Base-by-base conservation (phyloP, 2,797 vertebrate species). In the Anabas testudineus region DNA sequence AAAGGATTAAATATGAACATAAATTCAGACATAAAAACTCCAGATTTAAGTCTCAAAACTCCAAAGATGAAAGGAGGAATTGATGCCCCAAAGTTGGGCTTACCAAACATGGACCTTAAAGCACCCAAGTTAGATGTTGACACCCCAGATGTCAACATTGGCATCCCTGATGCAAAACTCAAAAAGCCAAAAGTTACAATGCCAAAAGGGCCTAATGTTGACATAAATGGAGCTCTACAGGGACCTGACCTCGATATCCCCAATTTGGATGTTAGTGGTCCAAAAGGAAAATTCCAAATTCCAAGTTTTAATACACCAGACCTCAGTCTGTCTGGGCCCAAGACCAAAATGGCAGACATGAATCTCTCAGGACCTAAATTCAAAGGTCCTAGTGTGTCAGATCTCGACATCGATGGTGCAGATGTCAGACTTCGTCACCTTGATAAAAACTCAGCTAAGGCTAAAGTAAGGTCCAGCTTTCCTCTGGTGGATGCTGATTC, bases 11-110 rank as follows among this genome's bases (percentile, higher is more conserved):
- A 73, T 7, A 5, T 88, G 16, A 78, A 67, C 46, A 7, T 82
- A 9, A 67, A 88, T 21, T 21, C 78, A 55, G 69, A 67, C 53
- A 32, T 88, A 7, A 84, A 83, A 2, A 54, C 71, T 37, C 84
- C 88, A 22, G 71, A 90, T 39, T 19, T 80, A 2, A 81, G 34
- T 42, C 34, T 92, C 6, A 85, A 87, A 65, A n/a, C 69, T 14
- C 90, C 90, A 49, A 89, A 84, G 30, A 28, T 92, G 15, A 81
- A 85, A 24, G 81, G 81, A 43, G 73, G 67, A 9, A 10, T 89
- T 45, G 51, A 82, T 42, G 12, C 49, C 26, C 84, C 88, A 26
- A 63, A 84, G 2, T 10, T 82, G 2, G 41, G 83, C n/a, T 45
- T 83, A 2, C 70, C 82, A 7, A 69, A 83, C 4, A 15, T 81